Conservation (phyloP, 2,113 vertebrate genomes). For the Cephalopterus ornatus region DNA sequence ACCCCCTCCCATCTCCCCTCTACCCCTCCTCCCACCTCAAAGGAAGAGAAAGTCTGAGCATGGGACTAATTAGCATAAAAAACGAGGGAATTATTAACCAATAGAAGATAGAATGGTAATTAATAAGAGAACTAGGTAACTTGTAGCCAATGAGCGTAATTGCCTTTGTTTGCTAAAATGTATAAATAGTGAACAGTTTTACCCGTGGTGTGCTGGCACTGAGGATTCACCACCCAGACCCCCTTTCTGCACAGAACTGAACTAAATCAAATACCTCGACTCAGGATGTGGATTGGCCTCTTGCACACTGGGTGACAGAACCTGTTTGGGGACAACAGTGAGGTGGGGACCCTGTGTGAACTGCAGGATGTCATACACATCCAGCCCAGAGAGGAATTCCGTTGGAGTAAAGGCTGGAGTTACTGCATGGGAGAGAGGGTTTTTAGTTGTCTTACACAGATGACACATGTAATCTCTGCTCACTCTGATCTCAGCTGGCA, state of each 20-base stretch:
- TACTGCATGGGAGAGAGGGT: not conserved
- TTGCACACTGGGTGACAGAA: not conserved
- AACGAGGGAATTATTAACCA: not conserved
- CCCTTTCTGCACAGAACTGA: not conserved
- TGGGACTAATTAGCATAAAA: not conserved
- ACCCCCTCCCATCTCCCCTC: not conserved
- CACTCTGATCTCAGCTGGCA: not conserved
- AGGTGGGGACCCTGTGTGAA: not conserved
- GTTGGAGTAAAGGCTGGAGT: not conserved
- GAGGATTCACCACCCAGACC: not conserved
- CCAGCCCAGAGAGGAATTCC: not conserved
- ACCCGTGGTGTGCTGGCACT: not conserved
- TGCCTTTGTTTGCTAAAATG: not conserved
- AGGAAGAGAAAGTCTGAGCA: not conserved
- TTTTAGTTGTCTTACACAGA: not conserved
- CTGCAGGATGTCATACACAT: fast-evolving
- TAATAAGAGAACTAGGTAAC: not conserved
- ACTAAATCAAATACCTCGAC: not conserved
- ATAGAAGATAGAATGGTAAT: not conserved
- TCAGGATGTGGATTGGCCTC: not conserved
- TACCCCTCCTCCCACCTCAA: not conserved
- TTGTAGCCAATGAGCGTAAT: not conserved
- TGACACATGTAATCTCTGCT: not conserved
- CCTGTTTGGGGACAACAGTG: not conserved
- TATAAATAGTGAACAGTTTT: not conserved